Evolutionary conservation across 2,888 invertebrate species (phyloP), one percentile per base, ranked within the genome.

Genomic region (Andrena hattorfiana): DNA sequence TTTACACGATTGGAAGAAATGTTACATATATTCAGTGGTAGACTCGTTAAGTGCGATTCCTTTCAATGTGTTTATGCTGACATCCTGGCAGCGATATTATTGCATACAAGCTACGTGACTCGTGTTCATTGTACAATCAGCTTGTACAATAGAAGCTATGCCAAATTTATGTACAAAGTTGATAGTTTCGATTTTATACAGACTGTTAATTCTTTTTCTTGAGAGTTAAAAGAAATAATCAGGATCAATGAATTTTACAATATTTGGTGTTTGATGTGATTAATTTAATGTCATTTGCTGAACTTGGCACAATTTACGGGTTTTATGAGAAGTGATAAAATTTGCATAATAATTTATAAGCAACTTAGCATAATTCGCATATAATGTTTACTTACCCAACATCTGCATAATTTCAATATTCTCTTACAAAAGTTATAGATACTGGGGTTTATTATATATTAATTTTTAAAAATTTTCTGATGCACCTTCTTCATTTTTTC

Each of bases 381-480:
- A 42, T 42, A 42, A 42, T 28, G 20, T 20, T 60, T 16, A 26
- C 16, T 32, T 1, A 32, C 3, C 20, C 8, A 35, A 32, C 10
- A 56, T 20, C 28, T 35, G 20, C 8, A 62, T 16, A 62, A 62
- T 62, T 32, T 63, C 23, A 42, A 30, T 63, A n/a, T 35, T 23
- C 4, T 42, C 16, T 42, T 16, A 42, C 4, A 42, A 42, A 59
- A 35, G 6, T 56, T 32, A 69, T 1, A 62, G 35, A 32, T n/a
- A 35, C 32, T n/a, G 10, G 23, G 23, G 20, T 51, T 26, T 70
- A 49, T 59, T 75, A 60, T 13, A 71, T 75, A 60, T 49, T 56
- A n/a, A 59, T 74, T 28, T 26, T 6, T 74, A 35, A 70, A 13
- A 16, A 42, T 16, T 0, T 42, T 42, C 16, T 16, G 42, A 13